Conservation (phyloP, 2,888 invertebrate species). For the Leptothorax acervorum region DNA sequence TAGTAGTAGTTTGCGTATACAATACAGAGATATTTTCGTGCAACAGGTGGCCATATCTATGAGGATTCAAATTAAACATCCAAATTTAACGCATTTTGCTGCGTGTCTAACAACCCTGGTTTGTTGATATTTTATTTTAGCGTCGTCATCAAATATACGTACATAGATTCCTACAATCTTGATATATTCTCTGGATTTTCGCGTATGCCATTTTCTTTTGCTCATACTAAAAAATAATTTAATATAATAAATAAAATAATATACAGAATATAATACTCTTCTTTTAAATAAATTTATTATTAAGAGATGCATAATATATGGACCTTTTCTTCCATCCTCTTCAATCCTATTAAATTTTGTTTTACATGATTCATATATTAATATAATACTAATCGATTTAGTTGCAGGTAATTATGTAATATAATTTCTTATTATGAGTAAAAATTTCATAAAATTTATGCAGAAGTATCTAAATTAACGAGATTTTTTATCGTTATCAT, state of each 20-base stretch:
- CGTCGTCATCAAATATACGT: background rate
- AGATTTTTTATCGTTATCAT: background rate
- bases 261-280: background rate
- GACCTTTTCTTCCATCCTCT: background rate
- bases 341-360: background rate
- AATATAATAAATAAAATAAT: background rate
- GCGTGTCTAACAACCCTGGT: background rate
- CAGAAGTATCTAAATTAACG: background rate
- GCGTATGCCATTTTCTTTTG: background rate
- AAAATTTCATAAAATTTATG: background rate
- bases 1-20: slow-evolving; percentile 56
- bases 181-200: background rate
- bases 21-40: slow-evolving; percentile 69
- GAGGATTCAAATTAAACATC: slow-evolving; percentile 48
- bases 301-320: background rate
- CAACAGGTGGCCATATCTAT: slow-evolving; percentile 72
- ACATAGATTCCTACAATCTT: background rate
- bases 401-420: background rate
- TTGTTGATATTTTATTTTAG: slow-evolving; percentile 17
- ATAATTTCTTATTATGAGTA: background rate
- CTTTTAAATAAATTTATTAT: background rate
- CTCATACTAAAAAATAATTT: background rate
- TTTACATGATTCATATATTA: background rate
- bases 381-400: background rate
- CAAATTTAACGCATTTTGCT: slow-evolving; percentile 19